Base-by-base conservation (phyloP, 92 coral and sea anemone species). In the Chrysogorgia sp. region DNA sequence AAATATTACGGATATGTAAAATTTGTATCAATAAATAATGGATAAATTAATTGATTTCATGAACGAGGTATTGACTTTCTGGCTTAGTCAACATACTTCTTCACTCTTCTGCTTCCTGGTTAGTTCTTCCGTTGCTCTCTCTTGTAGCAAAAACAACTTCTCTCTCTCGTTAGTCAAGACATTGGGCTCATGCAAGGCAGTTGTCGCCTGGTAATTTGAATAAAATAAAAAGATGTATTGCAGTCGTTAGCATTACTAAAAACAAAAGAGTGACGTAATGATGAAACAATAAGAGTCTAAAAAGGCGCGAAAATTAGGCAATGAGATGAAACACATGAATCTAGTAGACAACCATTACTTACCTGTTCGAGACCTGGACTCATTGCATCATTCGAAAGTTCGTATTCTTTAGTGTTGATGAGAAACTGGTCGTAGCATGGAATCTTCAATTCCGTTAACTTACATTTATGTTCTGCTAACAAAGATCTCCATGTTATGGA, bases 381-480 rank as follows among this genome's bases (percentile, higher is more conserved):
- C 7, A 6, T n/a, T 6, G n/a, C 53, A 47, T n/a, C 53, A 15
- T 7, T 47, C 53, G 79, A 43, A 58, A 72, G 28, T 7, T 72
- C 65, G 59, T 72, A 72, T 2, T 56, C 21, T 56, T 76, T 96
- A 31, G 82, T 78, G 81, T 89, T 88, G 80, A 96, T 89, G 1
- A 83, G 75, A 61, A 96, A 96, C 60, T 83, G 83, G 15, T 87
- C 86, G 74, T 83, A 96, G 22, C 93, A 89, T 23, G 99, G 99
- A 12, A 96, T 30, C 49, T 33, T 72, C 34, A 72, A 10, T 29
- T 72, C 79, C 13, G 64, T 20, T 28, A 72, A 34, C 26, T 34
- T 45, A 26, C 65, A 35, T 52, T 52, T 55, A 3, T 41, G 21
- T 2, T n/a, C 33, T 10, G 63, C 65, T 41, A 56, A 10, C 24